Evolutionary conservation across 2,888 invertebrate genomes (phyloP), one percentile per base, ranked within the genome.

Genomic region (Synergus gifuensis): DNA sequence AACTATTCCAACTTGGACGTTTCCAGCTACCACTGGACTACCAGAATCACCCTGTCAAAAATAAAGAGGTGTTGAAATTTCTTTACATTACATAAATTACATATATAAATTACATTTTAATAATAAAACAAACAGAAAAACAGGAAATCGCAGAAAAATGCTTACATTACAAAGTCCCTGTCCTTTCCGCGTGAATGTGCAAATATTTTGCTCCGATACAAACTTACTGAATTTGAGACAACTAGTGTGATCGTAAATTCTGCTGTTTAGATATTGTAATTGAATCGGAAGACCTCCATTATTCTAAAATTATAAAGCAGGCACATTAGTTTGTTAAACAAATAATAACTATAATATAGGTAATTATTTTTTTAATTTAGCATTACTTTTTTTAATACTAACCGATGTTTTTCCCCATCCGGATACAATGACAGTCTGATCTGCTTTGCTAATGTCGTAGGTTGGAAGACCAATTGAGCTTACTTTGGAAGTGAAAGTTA

Each of bases 361-460:
- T 46, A 46, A 46, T 3, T 46, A 58, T 1, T 11, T 58, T 58
- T 12, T 60, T 3, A 60, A 12, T 60, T 60, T 60, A 11, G 0
- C 18, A 3, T 0, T 60, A 11, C 5, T 4, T 46, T 4, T 4
- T 67, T 12, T 14, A 36, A 69, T 49, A 82, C 85, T 88, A 82
- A 92, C 92, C 64, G 83, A 84, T 4, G 89, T 90, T 40, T 89
- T 91, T 11, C 92, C 92, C 92, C 92, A 92, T 11, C 92, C 92
- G 0, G 92, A 91, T 42, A 92, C 84, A 36, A 86, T 82, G 0
- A 91, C 92, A 1, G 89, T 87, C 83, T 89, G 89, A 82, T 90
- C 84, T 4, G 81, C 83, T 81, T 91, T 90, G 14, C 85, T 83
- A 66, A 91, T 91, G 67, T 90, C 83, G 60, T 88, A 83, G 1